phyloP scores from a whole-genome alignment of 1,140 invertebrate species.

The Chlorops oryzae region DNA sequence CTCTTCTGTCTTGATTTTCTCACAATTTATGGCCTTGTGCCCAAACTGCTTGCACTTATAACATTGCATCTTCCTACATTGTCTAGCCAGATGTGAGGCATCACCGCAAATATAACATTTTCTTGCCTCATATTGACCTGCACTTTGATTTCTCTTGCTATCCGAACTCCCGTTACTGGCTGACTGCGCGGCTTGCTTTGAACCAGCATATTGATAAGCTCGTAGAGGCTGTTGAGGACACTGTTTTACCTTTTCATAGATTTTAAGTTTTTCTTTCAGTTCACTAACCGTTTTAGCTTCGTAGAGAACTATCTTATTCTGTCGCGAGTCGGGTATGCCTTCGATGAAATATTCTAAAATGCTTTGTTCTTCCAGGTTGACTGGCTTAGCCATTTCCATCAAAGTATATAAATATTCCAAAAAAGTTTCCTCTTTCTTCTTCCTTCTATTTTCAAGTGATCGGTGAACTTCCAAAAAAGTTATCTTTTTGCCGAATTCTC shows the following conservation, averaged over 20 bases:
- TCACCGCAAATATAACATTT: too few species aligned
- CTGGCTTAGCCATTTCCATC: conserved; percentile 3
- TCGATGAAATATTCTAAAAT: conserved; percentile 9
- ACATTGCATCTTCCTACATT: too few species aligned
- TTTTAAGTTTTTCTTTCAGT: not conserved
- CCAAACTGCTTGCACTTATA: too few species aligned
- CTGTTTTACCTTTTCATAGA: conserved; percentile 5
- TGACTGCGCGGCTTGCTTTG: too few species aligned
- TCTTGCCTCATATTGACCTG: too few species aligned
- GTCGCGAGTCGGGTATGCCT: not conserved
- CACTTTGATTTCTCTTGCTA: too few species aligned
- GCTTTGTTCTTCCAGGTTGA: conserved; percentile 4
- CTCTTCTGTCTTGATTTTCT: too few species aligned
- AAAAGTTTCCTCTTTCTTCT: not conserved
- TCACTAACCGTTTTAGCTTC: not conserved
- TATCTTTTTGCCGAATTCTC: not conserved
- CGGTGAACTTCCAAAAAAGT: not conserved
- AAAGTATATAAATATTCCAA: conserved; percentile 8
- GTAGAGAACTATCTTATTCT: not conserved
- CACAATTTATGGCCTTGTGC: too few species aligned
- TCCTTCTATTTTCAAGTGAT: not conserved
- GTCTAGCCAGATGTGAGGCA: too few species aligned
- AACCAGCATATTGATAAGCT: too few species aligned
- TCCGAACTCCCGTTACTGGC: too few species aligned
- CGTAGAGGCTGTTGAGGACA: too few species aligned